Conservation (phyloP, 2,797 vertebrate species). For the Spinus olivaceus region DNA sequence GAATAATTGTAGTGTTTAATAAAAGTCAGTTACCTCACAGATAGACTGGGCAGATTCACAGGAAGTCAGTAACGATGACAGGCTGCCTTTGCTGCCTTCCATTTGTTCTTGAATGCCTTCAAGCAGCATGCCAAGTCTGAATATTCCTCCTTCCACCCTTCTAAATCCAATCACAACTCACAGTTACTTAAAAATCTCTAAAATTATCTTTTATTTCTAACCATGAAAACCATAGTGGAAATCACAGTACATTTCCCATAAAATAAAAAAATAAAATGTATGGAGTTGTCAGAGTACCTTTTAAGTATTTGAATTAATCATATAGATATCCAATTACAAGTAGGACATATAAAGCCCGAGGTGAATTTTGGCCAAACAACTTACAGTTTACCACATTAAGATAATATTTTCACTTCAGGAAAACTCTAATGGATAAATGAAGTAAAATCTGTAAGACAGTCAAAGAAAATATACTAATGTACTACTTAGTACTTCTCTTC, state of each 20-base stretch:
- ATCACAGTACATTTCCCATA: background rate
- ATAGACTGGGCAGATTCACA: slow-evolving; percentile 38
- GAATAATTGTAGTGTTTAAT: background rate
- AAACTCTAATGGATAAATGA: background rate
- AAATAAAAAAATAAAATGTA: background rate
- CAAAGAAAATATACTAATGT: background rate
- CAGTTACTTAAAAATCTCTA: background rate
- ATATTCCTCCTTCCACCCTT: slow-evolving; percentile 86
- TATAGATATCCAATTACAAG: background rate
- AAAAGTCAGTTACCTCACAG: slow-evolving; percentile 74
- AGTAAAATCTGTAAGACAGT: background rate
- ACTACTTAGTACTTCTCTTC: background rate
- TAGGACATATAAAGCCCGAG: background rate
- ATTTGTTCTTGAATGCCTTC: slow-evolving; percentile 85
- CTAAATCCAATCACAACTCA: slow-evolving; percentile 68
- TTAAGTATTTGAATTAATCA: background rate
- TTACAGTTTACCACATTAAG: background rate
- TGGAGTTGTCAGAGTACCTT: background rate
- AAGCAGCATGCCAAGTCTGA: slow-evolving; percentile 84
- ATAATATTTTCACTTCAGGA: background rate
- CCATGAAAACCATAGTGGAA: background rate
- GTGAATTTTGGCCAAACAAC: background rate
- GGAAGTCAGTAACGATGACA: background rate
- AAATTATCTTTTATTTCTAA: background rate
- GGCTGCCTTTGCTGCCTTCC: slow-evolving; percentile 69